A percentile compares a stretch with the other conserved stretches of the same genome.
These are phyloP conservation scores for Vanessa cardui DNA, from an alignment of 2,888 invertebrate species.

Conservation along the genomic window DNA sequence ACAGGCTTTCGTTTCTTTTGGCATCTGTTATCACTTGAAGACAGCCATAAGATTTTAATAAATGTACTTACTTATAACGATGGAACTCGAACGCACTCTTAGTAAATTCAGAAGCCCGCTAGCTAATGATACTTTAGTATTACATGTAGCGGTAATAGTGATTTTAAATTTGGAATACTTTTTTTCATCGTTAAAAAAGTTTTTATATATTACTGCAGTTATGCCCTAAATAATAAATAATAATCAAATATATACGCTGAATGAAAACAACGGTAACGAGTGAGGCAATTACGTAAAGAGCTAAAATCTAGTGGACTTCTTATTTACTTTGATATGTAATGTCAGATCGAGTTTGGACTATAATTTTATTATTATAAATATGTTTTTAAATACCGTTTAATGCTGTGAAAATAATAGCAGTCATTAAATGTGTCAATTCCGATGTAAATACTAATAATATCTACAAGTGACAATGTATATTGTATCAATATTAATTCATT, in stretches of 20 bases:
- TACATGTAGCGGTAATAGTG: not conserved
- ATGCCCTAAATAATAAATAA: not conserved
- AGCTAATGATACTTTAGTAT: conserved; percentile 7
- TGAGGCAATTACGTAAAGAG: not conserved
- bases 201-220: not conserved
- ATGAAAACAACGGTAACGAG: not conserved
- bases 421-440: conserved; percentile 13
- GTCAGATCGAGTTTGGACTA: conserved; percentile 21
- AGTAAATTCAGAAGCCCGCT: conserved; percentile 14
- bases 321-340: conserved; percentile 42
- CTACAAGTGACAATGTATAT: not conserved
- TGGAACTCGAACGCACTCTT: conserved; percentile 9
- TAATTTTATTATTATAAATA: conserved; percentile 1
- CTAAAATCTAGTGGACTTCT: conserved; percentile 18
- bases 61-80: conserved; percentile 23
- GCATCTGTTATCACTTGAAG: conserved; percentile 68
- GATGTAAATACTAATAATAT: not conserved
- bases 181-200: not conserved
- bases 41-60: conserved; percentile 50
- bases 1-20: conserved; percentile 48
- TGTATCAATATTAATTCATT: not conserved
- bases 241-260: not conserved
- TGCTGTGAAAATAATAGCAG: not conserved
- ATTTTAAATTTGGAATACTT: not conserved
- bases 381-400: not conserved